Conservation (phyloP, 2,888 invertebrate genomes). For the Sympetrum striolatum region DNA sequence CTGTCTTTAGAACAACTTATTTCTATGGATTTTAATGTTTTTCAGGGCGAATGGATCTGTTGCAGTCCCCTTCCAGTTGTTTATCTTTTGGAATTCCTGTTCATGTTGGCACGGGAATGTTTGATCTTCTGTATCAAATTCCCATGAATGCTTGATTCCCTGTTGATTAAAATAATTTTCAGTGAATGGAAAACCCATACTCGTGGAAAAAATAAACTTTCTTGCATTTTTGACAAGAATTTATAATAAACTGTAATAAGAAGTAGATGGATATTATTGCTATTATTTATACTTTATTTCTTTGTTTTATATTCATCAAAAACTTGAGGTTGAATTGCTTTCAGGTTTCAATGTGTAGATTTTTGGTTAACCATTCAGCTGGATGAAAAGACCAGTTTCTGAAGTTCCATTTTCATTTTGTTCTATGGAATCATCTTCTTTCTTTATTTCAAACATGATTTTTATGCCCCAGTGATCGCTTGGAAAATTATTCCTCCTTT, state of each 20-base stretch:
- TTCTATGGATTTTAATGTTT: constrained; percentile 51
- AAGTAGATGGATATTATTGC: too few species aligned
- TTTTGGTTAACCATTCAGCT: too few species aligned
- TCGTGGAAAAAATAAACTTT: too few species aligned
- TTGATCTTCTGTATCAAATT: constrained; percentile 56
- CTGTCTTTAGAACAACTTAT: constrained; percentile 43
- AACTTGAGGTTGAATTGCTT: too few species aligned
- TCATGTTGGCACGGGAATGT: constrained; percentile 82
- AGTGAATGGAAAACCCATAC: too few species aligned
- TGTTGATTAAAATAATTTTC: too few species aligned
- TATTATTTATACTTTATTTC: too few species aligned
- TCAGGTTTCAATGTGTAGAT: too few species aligned
- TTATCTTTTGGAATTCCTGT: constrained; percentile 87
- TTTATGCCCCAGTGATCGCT: constrained; percentile 66
- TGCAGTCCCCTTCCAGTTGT: constrained; percentile 85
- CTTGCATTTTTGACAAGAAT: too few species aligned
- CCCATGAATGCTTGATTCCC: neutral
- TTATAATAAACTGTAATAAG: too few species aligned
- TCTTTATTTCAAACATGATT: constrained; percentile 53
- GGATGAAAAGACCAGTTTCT: too few species aligned
- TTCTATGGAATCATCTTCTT: neutral
- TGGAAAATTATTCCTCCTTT: constrained; percentile 58
- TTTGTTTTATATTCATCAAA: too few species aligned
- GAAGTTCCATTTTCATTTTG: neutral
- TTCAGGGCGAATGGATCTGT: constrained; percentile 74